A percentile compares a stretch with the other conserved stretches of the same genome.
Conservation (phyloP, 2,113 vertebrate species). For the Ptilonorhynchus violaceus region DNA sequence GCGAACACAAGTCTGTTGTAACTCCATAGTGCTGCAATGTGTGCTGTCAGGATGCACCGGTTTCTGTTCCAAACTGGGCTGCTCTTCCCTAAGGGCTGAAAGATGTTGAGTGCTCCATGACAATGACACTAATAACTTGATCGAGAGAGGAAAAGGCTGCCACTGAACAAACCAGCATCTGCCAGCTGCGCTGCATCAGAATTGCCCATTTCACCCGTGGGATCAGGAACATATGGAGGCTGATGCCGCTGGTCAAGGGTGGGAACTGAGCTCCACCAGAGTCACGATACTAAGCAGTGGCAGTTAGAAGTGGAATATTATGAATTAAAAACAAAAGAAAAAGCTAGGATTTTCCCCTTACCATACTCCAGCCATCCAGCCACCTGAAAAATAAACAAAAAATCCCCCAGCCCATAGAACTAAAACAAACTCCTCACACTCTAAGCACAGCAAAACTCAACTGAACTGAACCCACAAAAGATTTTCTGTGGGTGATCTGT, state of each 20-base stretch:
- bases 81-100: conserved; percentile 19
- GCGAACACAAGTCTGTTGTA: neutral
- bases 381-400: neutral
- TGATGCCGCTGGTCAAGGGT: neutral
- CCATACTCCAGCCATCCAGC: neutral
- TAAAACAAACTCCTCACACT: neutral
- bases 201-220: neutral
- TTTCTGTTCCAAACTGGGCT: conserved; percentile 12
- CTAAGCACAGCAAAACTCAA: neutral
- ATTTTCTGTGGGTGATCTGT: neutral
- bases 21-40: neutral
- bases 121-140: conserved; percentile 13
- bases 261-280: neutral
- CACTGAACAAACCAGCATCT: neutral
- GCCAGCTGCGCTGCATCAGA: neutral
- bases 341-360: neutral
- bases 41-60: neutral
- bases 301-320: neutral
- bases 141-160: neutral
- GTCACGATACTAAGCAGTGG: neutral
- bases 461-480: neutral
- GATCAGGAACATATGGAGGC: neutral
- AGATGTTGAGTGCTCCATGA: neutral
- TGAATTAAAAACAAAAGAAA: neutral
- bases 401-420: neutral